Base-by-base conservation (phyloP, 2,888 invertebrate species). In the Allacma fusca region DNA sequence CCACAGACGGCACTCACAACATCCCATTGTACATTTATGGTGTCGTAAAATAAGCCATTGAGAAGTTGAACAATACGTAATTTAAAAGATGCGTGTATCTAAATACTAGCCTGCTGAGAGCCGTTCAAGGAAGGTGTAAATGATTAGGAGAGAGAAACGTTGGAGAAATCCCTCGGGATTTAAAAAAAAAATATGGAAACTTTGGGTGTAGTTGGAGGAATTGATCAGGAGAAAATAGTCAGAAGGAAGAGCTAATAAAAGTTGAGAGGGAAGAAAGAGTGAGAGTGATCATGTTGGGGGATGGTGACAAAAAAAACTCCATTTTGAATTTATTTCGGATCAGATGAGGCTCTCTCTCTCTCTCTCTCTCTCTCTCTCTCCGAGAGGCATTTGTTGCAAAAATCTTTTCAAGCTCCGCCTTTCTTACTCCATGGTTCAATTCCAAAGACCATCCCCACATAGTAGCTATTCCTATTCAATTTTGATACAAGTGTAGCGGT, bases 261-360 rank as follows among this genome's bases (percentile, higher is more conserved):
- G 62, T 9, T 2, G 62, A 62, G 23, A 24, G 62, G 16, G 2
- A 62, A 24, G 62, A 16, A 62, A 62, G 62, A 26, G 65, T 19
- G 28, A 26, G 19, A 28, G 65, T 65, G 65, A 65, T 29, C 16
- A 65, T 62, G 65, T 28, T 26, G 65, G 26, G 65, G 29, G 65
- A 26, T 19, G 50, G 50, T n/a, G 50, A 50, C 50, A 65, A 65
- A 65, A 65, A 65, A 65, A 65, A 65, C 65, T 65, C 65, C 65
- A 65, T 65, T 65, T 65, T 65, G 65, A 65, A 65, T 65, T 65
- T 65, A 65, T 65, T 65, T 65, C 65, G 65, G 65, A 65, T 65
- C 28, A 65, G 26, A 28, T 65, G 65, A 65, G 65, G 65, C 26
- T 28, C 50, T 50, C 34, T n/a, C n/a, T n/a, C n/a, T n/a, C n/a